Evolutionary conservation across 2,797 vertebrate genomes (phyloP), one percentile per base, ranked within the genome.

Genomic region (Falco berigora): DNA sequence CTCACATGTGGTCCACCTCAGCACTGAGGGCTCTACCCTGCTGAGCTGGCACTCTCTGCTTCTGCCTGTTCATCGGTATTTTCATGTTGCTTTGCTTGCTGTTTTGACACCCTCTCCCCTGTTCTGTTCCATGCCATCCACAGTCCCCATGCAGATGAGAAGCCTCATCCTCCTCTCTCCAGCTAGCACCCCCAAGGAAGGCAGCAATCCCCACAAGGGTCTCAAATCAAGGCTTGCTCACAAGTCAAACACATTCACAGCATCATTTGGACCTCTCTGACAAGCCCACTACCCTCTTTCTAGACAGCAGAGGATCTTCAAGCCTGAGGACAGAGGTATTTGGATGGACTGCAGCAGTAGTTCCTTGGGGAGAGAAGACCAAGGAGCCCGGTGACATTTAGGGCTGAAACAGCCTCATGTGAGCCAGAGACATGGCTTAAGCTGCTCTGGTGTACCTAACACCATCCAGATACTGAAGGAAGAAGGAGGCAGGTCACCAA

Each of bases 401-500:
- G 3, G 19, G 44, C 34, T 69, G 44, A 83, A 83, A 91, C 20
- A 92, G 27, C 38, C 34, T 91, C 55, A 49, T 8, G 3, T 23
- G 38, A 69, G 44, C 27, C 63, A 24, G 4, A 67, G 12, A 52
- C 38, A n/a, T 1, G 1, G 8, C 40, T 91, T 58, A 53, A 14
- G 34, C 44, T 83, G 50, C 44, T 83, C 67, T 69, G 20, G 30
- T 79, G 44, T 36, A 52, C 38, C 44, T 30, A 62, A 27, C 32
- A 46, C 8, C 1, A 1, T 15, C 13, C 0, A 0, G 19, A 8
- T 9, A 49, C 71, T n/a, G 64, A 73, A 64, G n/a, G 49, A 93
- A 75, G 49, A 46, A 55, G 47, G n/a, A 52, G 17, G 12, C 12
- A 47, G 23, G 9, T 46, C 19, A 32, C 18, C 36, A 58, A 85